phyloP scores from a whole-genome alignment of 2,888 invertebrate genomes.

The Xanthorhoe spadicearia region DNA sequence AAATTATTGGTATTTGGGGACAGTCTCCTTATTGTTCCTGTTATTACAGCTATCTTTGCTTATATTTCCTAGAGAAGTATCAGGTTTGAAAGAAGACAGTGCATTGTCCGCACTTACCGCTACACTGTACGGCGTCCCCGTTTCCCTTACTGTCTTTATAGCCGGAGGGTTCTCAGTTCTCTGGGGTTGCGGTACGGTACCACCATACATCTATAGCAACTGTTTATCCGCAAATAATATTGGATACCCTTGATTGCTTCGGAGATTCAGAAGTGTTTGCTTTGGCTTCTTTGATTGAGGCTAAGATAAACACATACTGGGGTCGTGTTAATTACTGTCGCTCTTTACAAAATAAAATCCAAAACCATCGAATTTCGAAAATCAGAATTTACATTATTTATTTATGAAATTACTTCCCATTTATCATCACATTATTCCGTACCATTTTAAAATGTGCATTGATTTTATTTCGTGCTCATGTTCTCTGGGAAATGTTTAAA shows the following conservation, averaged over 20 bases:
- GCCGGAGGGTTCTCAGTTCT: constrained; percentile 8
- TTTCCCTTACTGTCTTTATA: constrained; percentile 9
- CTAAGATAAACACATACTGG: background rate
- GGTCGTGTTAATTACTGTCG: background rate
- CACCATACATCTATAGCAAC: constrained; percentile 3
- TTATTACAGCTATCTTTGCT: constrained; percentile 1
- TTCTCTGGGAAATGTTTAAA: constrained; percentile 10
- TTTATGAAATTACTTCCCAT: too few species aligned
- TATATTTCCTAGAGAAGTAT: constrained; percentile 4
- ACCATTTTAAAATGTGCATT: constrained; percentile 12
- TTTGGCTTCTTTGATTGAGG: background rate
- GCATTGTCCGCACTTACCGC: constrained; percentile 19
- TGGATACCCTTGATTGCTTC: constrained; percentile 6
- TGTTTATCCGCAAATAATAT: background rate
- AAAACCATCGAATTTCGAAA: background rate
- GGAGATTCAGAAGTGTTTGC: constrained; percentile 6
- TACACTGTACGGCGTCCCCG: constrained; percentile 14
- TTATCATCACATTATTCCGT: too few species aligned
- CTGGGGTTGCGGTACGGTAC: constrained; percentile 3
- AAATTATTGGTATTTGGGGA: background rate
- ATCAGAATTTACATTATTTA: background rate
- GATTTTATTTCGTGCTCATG: constrained; percentile 5
- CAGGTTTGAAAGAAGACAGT: constrained; percentile 13
- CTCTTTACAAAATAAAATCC: background rate
- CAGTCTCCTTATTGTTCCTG: background rate